phyloP scores from a whole-genome alignment of 2,797 vertebrate species.

The Neomorphus geoffroyi region DNA sequence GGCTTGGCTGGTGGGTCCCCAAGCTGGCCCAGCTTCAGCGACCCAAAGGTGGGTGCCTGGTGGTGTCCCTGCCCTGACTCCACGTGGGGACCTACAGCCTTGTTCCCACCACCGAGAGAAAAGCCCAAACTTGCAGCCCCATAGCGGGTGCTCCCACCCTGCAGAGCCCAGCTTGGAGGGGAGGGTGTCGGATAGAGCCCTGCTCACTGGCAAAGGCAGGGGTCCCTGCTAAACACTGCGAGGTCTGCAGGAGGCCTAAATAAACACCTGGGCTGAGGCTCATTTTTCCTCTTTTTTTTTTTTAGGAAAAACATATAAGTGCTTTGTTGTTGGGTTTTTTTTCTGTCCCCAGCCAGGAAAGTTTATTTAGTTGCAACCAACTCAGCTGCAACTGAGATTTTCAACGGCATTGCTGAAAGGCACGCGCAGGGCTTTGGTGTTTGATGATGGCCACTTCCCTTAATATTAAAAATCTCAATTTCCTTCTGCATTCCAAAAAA shows the following conservation, averaged over 20 bases:
- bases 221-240: neutral
- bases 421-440: fast-evolving
- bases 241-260: neutral
- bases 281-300: neutral
- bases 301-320: too few species aligned
- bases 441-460: neutral
- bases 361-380: neutral
- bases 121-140: neutral
- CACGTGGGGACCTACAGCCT: fast-evolving
- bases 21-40: neutral
- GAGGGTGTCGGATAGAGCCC: neutral
- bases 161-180: neutral
- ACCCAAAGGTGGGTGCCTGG: neutral
- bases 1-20: neutral
- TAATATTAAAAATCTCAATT: constrained; percentile 36
- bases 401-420: neutral
- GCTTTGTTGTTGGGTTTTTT: neutral
- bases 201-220: neutral
- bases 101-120: neutral
- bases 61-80: too few species aligned
- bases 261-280: neutral
- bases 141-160: fast-evolving
- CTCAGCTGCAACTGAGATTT: neutral
- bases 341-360: neutral
- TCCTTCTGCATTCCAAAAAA: constrained; percentile 52